phyloP scores from a whole-genome alignment of 1,140 invertebrate genomes.

The Myzus persicae region DNA sequence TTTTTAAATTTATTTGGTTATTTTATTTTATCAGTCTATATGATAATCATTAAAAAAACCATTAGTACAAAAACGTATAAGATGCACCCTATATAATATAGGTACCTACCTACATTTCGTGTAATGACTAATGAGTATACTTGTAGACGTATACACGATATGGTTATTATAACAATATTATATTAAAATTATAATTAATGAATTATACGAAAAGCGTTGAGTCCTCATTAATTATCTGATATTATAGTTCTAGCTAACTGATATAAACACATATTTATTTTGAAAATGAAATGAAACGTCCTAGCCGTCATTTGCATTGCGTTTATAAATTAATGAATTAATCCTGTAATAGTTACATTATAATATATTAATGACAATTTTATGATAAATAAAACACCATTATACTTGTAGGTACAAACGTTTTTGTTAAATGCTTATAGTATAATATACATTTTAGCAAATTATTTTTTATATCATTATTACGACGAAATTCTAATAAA shows the following conservation, averaged over 20 bases:
- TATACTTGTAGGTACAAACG: background rate
- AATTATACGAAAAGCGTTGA: background rate
- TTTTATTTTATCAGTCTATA: background rate
- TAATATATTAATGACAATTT: background rate
- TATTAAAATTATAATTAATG: background rate
- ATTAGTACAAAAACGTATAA: background rate
- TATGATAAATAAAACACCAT: background rate
- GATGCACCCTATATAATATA: background rate
- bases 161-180: constrained; percentile 13
- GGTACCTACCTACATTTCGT: background rate
- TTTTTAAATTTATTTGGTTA: background rate
- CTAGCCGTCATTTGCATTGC: background rate
- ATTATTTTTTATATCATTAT: background rate
- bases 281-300: constrained; percentile 11
- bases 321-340: constrained; percentile 3
- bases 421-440: background rate
- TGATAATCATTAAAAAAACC: background rate
- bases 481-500: background rate
- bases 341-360: background rate
- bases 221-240: constrained; percentile 16
- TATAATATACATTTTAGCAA: background rate
- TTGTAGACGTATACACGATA: background rate
- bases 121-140: background rate
- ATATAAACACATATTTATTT: constrained; percentile 19
- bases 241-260: background rate